phyloP scores from a whole-genome alignment of 2,797 vertebrate genomes.

The Hyperoplus lanceolatus region DNA sequence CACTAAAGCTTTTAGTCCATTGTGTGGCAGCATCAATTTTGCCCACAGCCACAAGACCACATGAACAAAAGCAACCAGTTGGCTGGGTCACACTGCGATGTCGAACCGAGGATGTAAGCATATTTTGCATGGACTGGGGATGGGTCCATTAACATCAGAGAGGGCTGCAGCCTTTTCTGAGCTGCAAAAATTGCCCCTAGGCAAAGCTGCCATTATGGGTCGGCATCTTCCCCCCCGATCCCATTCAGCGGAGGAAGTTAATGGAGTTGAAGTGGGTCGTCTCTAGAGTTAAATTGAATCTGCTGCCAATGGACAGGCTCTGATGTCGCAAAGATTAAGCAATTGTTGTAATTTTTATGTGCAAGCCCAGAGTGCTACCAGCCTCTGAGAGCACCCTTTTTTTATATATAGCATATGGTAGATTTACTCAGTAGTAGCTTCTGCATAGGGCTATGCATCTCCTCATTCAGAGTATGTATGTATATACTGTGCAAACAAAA shows the following conservation, averaged over 20 bases:
- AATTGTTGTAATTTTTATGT: slow-evolving; percentile 61
- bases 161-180: slow-evolving; percentile 55
- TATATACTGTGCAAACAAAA: background rate
- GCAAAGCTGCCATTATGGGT: slow-evolving; percentile 67
- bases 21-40: slow-evolving; percentile 72
- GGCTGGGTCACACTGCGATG: slow-evolving; percentile 68
- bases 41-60: slow-evolving; percentile 66
- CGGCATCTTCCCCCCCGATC: slow-evolving; percentile 70
- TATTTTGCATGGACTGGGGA: slow-evolving; percentile 74
- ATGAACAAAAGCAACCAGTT: slow-evolving; percentile 76
- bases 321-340: slow-evolving; percentile 75
- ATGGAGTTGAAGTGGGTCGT: slow-evolving; percentile 81
- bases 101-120: slow-evolving; percentile 68
- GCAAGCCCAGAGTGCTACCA: slow-evolving; percentile 36
- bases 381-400: slow-evolving; percentile 32
- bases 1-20: slow-evolving; percentile 79
- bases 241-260: slow-evolving; percentile 78
- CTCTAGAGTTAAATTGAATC: slow-evolving; percentile 75
- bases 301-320: slow-evolving; percentile 69
- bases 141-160: slow-evolving; percentile 80
- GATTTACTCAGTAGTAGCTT: slow-evolving; percentile 7
- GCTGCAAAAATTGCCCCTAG: slow-evolving; percentile 68
- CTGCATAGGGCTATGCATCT: background rate
- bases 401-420: slow-evolving; percentile 24
- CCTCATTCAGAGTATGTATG: too few relatives aligned